These are phyloP conservation scores for Teleiodes luculella DNA, from an alignment of 2,888 invertebrate species.

Conservation along the genomic window DNA sequence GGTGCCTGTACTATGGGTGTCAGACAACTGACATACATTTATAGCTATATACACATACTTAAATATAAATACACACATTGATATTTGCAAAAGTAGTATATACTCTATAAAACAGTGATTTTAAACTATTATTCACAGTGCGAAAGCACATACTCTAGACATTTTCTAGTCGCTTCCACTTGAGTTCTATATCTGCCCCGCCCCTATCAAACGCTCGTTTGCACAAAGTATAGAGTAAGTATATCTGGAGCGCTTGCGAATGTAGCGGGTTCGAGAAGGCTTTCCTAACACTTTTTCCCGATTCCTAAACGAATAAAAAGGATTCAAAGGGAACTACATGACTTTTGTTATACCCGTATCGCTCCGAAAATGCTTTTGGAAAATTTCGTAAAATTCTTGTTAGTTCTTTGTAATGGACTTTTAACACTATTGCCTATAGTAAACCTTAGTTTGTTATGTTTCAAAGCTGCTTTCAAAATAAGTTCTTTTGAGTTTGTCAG, in stretches of 20 bases:
- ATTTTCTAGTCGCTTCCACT: slow-evolving; percentile 27
- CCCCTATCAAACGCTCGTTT: slow-evolving; percentile 38
- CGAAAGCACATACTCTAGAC: no score
- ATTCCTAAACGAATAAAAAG: slow-evolving; percentile 71
- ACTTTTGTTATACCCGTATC: slow-evolving; percentile 64
- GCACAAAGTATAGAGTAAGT: slow-evolving; percentile 22
- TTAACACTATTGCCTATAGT: slow-evolving; percentile 1
- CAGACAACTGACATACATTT: no score
- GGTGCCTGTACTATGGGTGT: no score
- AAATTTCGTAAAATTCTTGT: slow-evolving; percentile 17
- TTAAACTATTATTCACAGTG: no score
- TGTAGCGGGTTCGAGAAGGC: slow-evolving; percentile 50
- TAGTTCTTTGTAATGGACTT: slow-evolving; percentile 14
- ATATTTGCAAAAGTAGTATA: no score
- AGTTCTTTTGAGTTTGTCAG: slow-evolving; percentile 4
- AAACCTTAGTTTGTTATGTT: no score
- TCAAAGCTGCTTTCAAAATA: not conserved
- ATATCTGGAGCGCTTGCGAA: slow-evolving; percentile 46
- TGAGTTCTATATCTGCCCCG: slow-evolving; percentile 21
- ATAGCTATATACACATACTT: no score
- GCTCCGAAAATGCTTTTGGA: slow-evolving; percentile 20
- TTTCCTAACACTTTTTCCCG: slow-evolving; percentile 71
- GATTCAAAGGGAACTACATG: slow-evolving; percentile 66
- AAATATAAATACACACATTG: no score
- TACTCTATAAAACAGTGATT: no score